Conservation (phyloP, 2,113 vertebrate genomes). For the Danionella cerebrum region DNA sequence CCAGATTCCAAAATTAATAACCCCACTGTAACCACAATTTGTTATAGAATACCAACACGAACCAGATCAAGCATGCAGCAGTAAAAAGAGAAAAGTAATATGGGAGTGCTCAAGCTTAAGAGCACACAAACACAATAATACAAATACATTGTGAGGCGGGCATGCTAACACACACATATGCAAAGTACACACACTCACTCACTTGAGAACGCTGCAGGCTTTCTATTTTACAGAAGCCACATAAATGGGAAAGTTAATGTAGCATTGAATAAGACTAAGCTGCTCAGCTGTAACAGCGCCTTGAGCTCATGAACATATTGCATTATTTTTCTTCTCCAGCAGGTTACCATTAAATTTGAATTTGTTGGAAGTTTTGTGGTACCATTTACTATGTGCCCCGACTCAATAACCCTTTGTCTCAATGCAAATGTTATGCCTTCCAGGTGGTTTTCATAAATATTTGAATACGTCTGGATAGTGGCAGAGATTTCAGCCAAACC, state of each 20-base stretch:
- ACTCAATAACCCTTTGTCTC: conserved; percentile 69
- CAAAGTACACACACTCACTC: conserved; percentile 30
- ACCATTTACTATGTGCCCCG: conserved; percentile 64
- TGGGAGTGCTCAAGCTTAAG: conserved; percentile 46
- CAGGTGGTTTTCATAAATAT: conserved; percentile 65
- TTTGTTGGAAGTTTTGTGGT: conserved; percentile 65
- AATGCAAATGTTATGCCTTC: conserved; percentile 62
- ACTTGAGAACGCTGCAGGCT: conserved; percentile 49
- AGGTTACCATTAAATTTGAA: conserved; percentile 72
- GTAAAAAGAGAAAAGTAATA: conserved; percentile 51
- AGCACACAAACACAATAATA: conserved; percentile 12
- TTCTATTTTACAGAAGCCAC: conserved; percentile 74
- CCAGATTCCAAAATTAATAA: no score
- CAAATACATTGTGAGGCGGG: conserved; percentile 50
- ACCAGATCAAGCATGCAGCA: no score
- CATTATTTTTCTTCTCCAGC: conserved; percentile 70
- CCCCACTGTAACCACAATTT: no score
- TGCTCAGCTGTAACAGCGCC: conserved; percentile 69
- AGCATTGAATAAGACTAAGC: conserved; percentile 80
- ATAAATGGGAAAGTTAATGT: conserved; percentile 92
- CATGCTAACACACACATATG: conserved; percentile 30
- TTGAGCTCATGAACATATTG: conserved; percentile 68
- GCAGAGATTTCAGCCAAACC: conserved; percentile 47
- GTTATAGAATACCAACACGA: no score
- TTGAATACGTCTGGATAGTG: conserved; percentile 54